Evolutionary conservation across 2,888 invertebrate species (phyloP), one percentile per base, ranked within the genome.

Genomic region (Lordiphosa fenestrarum): DNA sequence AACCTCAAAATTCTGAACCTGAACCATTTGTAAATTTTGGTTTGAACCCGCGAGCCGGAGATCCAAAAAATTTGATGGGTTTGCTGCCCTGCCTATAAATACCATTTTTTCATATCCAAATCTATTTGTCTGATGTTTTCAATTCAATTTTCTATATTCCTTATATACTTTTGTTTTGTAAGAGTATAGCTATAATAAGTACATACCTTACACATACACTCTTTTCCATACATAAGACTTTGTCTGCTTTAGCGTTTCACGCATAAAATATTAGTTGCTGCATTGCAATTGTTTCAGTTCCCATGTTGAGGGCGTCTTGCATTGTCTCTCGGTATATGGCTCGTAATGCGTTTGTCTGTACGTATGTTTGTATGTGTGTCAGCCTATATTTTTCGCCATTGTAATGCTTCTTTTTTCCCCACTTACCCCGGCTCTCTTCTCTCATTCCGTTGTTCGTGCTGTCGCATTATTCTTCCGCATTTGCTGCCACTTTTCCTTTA

Each of bases 401-500:
- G 80, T 81, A 71, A 63, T 65, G 62, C 75, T 56, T 39, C 54
- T 40, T 47, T 12, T 36, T 53, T 36, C 52, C 61, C 52, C 61
- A 35, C 33, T 42, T 36, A 12, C 9, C 2, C 23, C 15, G 33
- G n/a, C 25, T 36, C 30, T 35, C 40, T 52, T 37, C 44, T 36
- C 37, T 48, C 25, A 21, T 33, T 40, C 44, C 68, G 60, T 74
- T 78, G 84, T 80, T 84, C 80, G 75, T 81, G 80, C 80, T 82
- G 85, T 82, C 85, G 80, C 80, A 84, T 81, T 81, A 84, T 82
- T 81, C 80, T 81, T 81, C 76, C 83, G 80, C 71, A 81, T 81
- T 81, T 81, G 70, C 83, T 82, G 83, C 83, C 85, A 82, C 80
- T 75, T 84, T 84, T 82, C 83, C 83, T 82, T 84, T 84, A 81